Percentiles rank a stretch among this genome's conserved stretches.
Evolutionary conservation across 2,113 vertebrate genomes (phyloP).

Genomic region (Crotalus tigris): DNA sequence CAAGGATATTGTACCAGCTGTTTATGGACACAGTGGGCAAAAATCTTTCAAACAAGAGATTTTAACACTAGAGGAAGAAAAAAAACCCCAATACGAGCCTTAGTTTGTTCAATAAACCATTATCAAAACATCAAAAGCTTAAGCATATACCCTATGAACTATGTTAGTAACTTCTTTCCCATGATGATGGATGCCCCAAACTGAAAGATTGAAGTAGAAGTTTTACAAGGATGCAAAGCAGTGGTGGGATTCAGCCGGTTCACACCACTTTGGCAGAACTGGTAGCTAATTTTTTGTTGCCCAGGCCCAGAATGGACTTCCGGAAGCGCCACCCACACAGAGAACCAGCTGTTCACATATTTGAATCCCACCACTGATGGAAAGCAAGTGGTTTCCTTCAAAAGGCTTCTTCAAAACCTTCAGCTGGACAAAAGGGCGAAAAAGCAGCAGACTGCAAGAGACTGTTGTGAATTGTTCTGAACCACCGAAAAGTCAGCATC

Average conservation of each 20-base stretch:
- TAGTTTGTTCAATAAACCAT: background rate
- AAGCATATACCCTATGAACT: background rate
- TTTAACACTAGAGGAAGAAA: background rate
- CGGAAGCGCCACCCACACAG: too few species aligned
- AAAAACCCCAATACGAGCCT: background rate
- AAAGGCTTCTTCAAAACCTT: background rate
- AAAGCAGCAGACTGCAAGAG: background rate
- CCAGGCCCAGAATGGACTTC: too few species aligned
- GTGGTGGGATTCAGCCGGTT: too few species aligned
- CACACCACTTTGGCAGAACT: too few species aligned
- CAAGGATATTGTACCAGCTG: background rate
- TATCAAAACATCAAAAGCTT: background rate
- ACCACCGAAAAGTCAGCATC: background rate
- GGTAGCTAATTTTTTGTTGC: too few species aligned
- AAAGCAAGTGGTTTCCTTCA: background rate
- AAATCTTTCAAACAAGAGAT: background rate
- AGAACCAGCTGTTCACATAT: too few species aligned
- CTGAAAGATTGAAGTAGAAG: background rate
- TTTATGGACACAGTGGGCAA: background rate
- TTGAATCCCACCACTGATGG: background rate
- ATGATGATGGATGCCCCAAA: background rate
- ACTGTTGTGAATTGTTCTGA: background rate
- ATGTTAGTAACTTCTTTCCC: background rate
- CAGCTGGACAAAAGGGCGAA: background rate
- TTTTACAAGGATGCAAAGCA: background rate